These are phyloP conservation scores for Wiebesia pumilae DNA, from an alignment of 1,140 invertebrate species.

Conservation along the genomic window DNA sequence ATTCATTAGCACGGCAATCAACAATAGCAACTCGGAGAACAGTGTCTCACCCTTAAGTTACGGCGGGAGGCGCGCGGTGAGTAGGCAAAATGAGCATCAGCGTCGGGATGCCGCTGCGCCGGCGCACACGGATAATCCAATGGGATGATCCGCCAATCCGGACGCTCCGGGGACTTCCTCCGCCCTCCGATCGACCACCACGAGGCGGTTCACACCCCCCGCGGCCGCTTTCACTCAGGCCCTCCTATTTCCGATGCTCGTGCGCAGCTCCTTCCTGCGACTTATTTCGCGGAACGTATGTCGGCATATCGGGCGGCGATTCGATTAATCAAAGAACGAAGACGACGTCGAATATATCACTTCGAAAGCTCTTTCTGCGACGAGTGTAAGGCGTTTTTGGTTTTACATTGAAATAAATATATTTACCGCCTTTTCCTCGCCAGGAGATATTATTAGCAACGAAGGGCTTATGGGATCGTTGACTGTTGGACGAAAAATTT, in stretches of 20 bases:
- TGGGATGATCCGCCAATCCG: conserved; percentile 55
- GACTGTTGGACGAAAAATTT: no score
- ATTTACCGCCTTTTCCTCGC: neutral
- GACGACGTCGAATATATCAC: neutral
- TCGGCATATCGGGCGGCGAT: neutral
- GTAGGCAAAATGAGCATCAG: neutral
- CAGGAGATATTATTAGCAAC: no score
- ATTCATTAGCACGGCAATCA: neutral
- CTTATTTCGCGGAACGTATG: no score
- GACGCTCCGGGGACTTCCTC: neutral
- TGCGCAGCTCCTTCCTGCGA: neutral
- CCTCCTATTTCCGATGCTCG: neutral
- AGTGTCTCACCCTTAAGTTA: neutral
- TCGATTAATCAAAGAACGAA: neutral
- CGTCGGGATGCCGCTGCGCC: neutral
- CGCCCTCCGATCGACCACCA: conserved; percentile 27
- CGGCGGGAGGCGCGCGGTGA: neutral
- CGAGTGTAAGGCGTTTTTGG: neutral
- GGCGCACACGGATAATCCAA: conserved; percentile 52
- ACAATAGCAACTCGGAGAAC: conserved; percentile 14
- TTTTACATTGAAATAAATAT: neutral
- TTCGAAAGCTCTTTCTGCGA: neutral
- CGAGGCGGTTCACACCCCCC: conserved; percentile 5
- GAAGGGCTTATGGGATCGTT: no score
- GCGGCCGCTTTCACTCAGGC: neutral